Evolutionary conservation across 2,113 vertebrate species (phyloP), one percentile per base, ranked within the genome.

Genomic region (Myrmecophaga tridactyla): DNA sequence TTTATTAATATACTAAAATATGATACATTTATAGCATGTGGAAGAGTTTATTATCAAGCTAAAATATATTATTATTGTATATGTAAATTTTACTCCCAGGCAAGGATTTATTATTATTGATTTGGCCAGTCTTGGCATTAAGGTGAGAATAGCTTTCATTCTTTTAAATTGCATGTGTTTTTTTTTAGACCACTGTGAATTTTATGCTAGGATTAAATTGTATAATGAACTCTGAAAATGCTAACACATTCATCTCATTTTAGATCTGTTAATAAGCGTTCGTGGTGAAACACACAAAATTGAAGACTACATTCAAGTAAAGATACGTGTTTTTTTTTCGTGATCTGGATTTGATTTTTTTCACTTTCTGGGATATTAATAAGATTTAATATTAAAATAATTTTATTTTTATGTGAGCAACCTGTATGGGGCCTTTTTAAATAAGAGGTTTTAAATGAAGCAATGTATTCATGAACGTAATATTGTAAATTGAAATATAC

Each of bases 31-130:
- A 69, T 51, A 76, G 58, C 21, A 92, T 94, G 18, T 75, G 20
- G 34, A 82, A 39, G 4, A 65, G 43, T 34, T 95, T 96, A 85
- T 89, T 31, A 86, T 92, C 77, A 86, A 65, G 56, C 31, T 73
- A 95, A 34, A 94, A 93, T 93, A 75, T 92, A 73, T 6, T 48
- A 67, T 63, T 70, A 75, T 3, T 43, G 8, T 85, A 29, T 94
- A 58, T 36, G 29, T 76, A 78, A 69, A 94, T 21, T 56, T 34
- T 20, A 70, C 86, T 96, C n/a, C 81, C 76, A 67, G 48, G 31
- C 13, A 34, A 75, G 41, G 88, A 90, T 76, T 86, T 95, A 90
- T 73, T 94, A 53, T 78, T 97, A 93, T 77, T 95, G 72, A 94
- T 67, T 94, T 46, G 34, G 2, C 11, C 48, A 80, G 53, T 51